phyloP scores from a whole-genome alignment of 1,140 invertebrate genomes.

The Triops longicaudatus region DNA sequence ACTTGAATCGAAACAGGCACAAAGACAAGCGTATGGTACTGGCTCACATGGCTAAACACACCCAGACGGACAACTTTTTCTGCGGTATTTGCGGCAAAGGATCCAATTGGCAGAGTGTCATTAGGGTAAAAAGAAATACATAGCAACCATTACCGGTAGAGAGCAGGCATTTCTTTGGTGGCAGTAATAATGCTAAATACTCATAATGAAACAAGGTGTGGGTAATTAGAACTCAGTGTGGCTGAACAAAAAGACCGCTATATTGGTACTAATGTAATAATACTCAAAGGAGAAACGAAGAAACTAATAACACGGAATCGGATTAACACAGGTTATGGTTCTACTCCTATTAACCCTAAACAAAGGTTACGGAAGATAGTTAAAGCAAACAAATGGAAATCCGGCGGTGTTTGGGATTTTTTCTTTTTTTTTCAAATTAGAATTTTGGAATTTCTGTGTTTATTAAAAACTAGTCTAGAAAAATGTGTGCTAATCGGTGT shows the following conservation, averaged over 20 bases:
- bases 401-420: neutral
- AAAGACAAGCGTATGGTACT: slow-evolving; percentile 32
- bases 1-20: slow-evolving; percentile 29
- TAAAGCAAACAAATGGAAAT: neutral
- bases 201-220: no score
- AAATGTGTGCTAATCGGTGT: neutral
- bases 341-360: no score
- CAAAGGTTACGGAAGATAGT: no score
- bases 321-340: no score
- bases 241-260: no score
- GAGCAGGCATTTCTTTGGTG: no score
- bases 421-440: neutral
- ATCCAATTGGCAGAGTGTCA: slow-evolving; percentile 32
- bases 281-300: no score
- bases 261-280: no score
- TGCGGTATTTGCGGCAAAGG: slow-evolving; percentile 34
- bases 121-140: slow-evolving; percentile 29
- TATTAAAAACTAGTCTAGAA: neutral
- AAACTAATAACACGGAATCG: no score
- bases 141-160: neutral
- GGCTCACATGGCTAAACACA: slow-evolving; percentile 32
- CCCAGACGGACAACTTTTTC: slow-evolving; percentile 30
- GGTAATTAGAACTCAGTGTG: no score
- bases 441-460: neutral
- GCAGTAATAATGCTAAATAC: no score